A percentile compares a stretch with the other conserved stretches of the same genome.
These are phyloP conservation scores for Oncorhynchus keta DNA, from an alignment of 2,113 vertebrate genomes.

Conservation along the genomic window DNA sequence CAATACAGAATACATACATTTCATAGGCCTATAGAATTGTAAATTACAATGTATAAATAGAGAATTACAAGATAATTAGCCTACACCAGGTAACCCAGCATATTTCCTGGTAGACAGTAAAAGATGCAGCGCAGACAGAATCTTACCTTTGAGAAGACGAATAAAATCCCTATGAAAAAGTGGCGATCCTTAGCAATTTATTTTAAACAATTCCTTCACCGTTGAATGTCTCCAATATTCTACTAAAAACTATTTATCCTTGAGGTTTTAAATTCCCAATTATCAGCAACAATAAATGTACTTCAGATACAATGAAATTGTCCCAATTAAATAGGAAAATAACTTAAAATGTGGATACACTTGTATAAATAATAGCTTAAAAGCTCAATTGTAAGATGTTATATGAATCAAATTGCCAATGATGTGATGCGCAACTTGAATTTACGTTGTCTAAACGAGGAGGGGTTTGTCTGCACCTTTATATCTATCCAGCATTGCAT, in stretches of 20 bases:
- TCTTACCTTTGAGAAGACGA: neutral
- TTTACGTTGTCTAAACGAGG: constrained; percentile 36
- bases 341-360: neutral
- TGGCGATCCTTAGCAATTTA: neutral
- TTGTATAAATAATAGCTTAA: neutral
- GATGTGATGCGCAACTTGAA: constrained; percentile 4
- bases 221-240: neutral
- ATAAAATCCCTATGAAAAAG: neutral
- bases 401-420: constrained; percentile 16
- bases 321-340: neutral
- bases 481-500: constrained; percentile 69
- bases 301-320: neutral
- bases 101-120: neutral
- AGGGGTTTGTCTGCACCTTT: constrained; percentile 48
- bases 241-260: neutral
- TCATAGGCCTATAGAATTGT: neutral
- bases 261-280: neutral
- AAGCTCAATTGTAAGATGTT: neutral
- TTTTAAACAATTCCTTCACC: neutral
- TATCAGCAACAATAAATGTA: neutral
- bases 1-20: neutral
- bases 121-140: neutral
- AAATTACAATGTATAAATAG: neutral
- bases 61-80: neutral
- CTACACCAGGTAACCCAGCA: neutral